These are phyloP conservation scores for Tragelaphus scriptus DNA, from an alignment of 2,113 vertebrate genomes.

Conservation along the genomic window DNA sequence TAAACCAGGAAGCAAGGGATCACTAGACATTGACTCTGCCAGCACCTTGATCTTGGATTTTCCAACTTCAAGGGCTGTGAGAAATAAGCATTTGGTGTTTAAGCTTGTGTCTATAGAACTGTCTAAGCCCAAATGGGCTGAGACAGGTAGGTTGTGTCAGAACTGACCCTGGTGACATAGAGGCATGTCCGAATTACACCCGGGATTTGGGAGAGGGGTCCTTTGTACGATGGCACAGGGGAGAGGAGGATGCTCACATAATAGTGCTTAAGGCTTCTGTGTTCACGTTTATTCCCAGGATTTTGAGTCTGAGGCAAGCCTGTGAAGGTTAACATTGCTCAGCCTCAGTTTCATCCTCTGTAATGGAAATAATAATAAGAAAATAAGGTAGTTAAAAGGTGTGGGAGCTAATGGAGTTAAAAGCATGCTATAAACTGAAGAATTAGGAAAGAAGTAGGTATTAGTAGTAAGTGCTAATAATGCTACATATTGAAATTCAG, in stretches of 20 bases:
- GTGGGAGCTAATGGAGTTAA: not conserved
- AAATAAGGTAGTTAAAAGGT: not conserved
- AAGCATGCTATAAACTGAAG: not conserved
- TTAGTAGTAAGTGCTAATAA: not conserved
- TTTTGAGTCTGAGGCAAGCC: not conserved
- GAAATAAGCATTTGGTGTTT: not conserved
- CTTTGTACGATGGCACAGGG: too few relatives aligned
- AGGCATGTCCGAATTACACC: too few relatives aligned
- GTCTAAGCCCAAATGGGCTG: not conserved
- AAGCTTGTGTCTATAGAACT: not conserved
- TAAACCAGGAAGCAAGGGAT: not conserved
- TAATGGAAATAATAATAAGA: not conserved
- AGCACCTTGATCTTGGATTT: not conserved
- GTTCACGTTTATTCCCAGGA: not conserved
- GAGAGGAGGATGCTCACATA: not conserved
- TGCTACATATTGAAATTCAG: not conserved
- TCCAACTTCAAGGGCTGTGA: not conserved
- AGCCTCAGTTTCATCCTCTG: not conserved
- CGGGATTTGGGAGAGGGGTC: rapidly evolving
- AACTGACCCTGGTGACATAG: not conserved
- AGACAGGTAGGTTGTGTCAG: not conserved
- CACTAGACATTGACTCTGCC: not conserved
- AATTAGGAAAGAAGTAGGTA: not conserved
- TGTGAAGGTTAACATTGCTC: not conserved
- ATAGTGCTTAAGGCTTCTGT: not conserved